Conservation (phyloP, 2,797 vertebrate species). For the Trachurus trachurus region DNA sequence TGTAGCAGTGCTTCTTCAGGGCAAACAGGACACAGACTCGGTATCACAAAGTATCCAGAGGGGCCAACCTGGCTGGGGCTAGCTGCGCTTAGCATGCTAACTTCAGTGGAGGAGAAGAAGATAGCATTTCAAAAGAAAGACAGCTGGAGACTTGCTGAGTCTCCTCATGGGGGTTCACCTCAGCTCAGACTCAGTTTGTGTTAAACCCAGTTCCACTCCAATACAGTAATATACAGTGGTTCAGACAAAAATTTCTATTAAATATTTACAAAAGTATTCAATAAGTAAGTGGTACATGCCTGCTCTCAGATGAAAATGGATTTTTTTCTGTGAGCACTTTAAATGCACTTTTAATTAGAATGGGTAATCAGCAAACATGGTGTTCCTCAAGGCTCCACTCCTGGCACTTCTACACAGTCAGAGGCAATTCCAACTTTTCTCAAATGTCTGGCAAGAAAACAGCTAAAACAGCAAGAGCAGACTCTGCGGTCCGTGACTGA, state of each 20-base stretch:
- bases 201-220: conserved; percentile 12
- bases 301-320: not conserved
- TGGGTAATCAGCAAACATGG: not conserved
- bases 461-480: not conserved
- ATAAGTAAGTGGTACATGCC: not conserved
- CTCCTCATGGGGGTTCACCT: not conserved
- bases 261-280: conserved; percentile 34
- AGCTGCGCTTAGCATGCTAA: no score
- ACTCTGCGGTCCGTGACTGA: not conserved
- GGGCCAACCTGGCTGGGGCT: no score
- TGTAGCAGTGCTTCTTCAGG: no score
- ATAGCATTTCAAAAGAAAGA: no score
- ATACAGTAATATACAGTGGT: not conserved
- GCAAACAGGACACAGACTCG: no score
- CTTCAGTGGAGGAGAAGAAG: no score
- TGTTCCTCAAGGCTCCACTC: conserved; percentile 14
- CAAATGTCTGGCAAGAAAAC: not conserved
- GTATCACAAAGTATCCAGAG: no score
- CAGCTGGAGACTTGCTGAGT: no score
- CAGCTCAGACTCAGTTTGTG: conserved; percentile 2
- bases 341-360: conserved; percentile 18
- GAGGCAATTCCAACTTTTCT: not conserved
- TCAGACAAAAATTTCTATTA: conserved; percentile 13
- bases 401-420: not conserved
- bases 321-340: conserved; percentile 11